Base-by-base conservation (phyloP, 1,140 invertebrate species). In the Penaeus chinensis region DNA sequence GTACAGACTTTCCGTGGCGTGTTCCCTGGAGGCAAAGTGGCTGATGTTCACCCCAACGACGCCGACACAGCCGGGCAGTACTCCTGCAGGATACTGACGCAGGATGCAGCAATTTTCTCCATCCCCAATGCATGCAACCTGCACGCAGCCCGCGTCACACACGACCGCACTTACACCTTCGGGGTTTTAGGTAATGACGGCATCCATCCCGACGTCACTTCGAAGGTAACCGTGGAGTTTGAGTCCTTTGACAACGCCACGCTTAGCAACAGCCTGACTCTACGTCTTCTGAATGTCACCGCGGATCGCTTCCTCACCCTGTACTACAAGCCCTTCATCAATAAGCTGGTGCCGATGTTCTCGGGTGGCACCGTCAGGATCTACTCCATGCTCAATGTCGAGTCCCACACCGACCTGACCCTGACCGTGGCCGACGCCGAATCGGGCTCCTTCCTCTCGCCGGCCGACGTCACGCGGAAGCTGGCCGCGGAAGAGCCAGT, bases 21-120 rank as follows among this genome's bases (percentile, higher is more conserved):
- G 79, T 92, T 93, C 37, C 91, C 92, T 20, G 90, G 94, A 93
- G 96, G 96, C 66, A 96, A 96, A 92, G 95, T 99, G 88, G 98
- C 97, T 24, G 95, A 98, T 92, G 96, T 99, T 1, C 95, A 95
- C 92, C 98, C 98, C 8, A 96, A 97, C 91, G 98, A 99, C 93
- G 94, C 95, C 8, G 98, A 99, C 92, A 94, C 95, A 20, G 94
- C 95, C 69, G 98, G 97, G 2, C 95, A 97, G 89, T 99, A 98
- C 92, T 95, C 94, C 89, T 99, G 98, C 92, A 95, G 94, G 91
- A 95, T 98, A 83, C 91, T 96, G 63, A 94, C 93, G 88, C 93
- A 93, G 85, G 91, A 92, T 37, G 90, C 91, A 24, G 81, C 89
- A 47, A 92, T 96, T 62, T 95, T 98, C 74, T 94, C 92, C 82